Conservation (phyloP, 2,888 invertebrate genomes). For the Drosophila aldrichi region DNA sequence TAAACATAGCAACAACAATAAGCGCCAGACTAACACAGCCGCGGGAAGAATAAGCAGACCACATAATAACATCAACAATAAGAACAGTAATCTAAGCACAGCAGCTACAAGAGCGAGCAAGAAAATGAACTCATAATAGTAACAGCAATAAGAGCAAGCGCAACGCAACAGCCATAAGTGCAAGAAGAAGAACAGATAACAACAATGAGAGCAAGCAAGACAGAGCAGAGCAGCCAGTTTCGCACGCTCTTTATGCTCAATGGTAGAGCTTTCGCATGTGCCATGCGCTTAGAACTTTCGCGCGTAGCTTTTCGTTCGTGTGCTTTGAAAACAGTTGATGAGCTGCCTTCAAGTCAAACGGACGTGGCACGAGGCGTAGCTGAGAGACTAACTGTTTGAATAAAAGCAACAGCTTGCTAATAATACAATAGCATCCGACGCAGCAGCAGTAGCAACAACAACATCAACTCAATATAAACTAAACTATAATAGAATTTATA, state of each 20-base stretch:
- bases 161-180: background rate
- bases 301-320: slow-evolving; percentile 44
- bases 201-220: slow-evolving; percentile 13
- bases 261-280: slow-evolving; percentile 37
- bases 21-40: background rate
- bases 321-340: slow-evolving; percentile 79
- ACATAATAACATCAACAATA: slow-evolving; percentile 8
- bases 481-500: slow-evolving; percentile 41
- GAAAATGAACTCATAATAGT: background rate
- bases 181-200: slow-evolving; percentile 2
- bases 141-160: background rate
- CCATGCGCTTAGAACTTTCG: slow-evolving; percentile 66
- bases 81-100: background rate
- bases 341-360: slow-evolving; percentile 81
- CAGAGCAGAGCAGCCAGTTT: background rate
- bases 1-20: slow-evolving; percentile 2
- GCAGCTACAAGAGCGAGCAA: slow-evolving; percentile 8
- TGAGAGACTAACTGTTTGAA: slow-evolving; percentile 14
- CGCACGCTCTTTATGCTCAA: slow-evolving; percentile 37
- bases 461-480: slow-evolving; percentile 19
- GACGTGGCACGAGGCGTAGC: slow-evolving; percentile 58
- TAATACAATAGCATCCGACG: slow-evolving; percentile 20
- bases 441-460: slow-evolving; percentile 19
- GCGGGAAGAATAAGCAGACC: background rate
- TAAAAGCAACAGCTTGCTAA: slow-evolving; percentile 56